Percentiles rank a stretch among this genome's conserved stretches.
phyloP scores from a whole-genome alignment of 2,888 invertebrate genomes.

The Papilio gigon region DNA sequence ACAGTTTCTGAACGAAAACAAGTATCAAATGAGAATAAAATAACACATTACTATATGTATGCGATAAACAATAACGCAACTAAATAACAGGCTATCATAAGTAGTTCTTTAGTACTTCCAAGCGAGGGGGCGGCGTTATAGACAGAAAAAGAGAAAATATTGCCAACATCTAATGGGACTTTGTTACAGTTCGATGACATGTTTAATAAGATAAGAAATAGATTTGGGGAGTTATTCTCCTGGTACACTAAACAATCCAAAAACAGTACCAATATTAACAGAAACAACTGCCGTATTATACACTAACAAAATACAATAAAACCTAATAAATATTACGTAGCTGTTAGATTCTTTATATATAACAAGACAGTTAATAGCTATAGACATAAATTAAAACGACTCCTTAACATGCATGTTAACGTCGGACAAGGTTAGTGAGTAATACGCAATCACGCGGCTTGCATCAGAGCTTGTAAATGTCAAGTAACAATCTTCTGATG shows the following conservation, averaged over 20 bases:
- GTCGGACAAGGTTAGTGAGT: constrained; percentile 35
- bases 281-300: background rate
- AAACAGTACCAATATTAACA: background rate
- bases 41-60: background rate
- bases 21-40: background rate
- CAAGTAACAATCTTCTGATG: constrained; percentile 36
- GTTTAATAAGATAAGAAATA: background rate
- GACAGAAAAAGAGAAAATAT: constrained; percentile 5
- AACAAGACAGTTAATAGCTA: background rate
- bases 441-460: constrained; percentile 32
- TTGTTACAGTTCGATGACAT: constrained; percentile 18
- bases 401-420: constrained; percentile 21
- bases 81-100: constrained; percentile 1
- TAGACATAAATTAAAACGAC: constrained; percentile 19
- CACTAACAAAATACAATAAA: background rate
- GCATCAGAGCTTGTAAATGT: constrained; percentile 39
- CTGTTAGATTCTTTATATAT: background rate
- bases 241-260: background rate
- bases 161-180: constrained; percentile 5
- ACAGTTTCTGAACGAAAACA: background rate
- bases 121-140: background rate
- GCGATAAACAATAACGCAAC: constrained; percentile 9
- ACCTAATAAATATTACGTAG: background rate
- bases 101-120: constrained; percentile 9
- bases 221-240: background rate